These are phyloP conservation scores for Phrynocephalus guinanensis DNA, from an alignment of 2,797 vertebrate genomes.

Conservation along the genomic window DNA sequence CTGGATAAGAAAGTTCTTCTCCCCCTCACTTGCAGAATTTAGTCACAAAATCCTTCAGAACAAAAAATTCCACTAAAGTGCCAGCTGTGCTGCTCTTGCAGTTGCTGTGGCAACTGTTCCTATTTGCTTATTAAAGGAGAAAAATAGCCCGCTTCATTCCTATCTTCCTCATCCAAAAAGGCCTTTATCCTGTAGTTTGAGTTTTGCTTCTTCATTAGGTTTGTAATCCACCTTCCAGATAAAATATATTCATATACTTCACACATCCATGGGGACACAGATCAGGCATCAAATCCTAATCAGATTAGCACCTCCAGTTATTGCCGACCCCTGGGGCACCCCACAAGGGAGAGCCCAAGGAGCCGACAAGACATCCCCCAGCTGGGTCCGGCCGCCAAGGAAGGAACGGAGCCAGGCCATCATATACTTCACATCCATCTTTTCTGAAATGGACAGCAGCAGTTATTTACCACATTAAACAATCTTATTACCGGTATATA, in stretches of 20 bases:
- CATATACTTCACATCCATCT: neutral
- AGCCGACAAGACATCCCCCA: too few species aligned
- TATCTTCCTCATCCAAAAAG: neutral
- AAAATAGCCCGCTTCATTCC: neutral
- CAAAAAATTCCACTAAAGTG: neutral
- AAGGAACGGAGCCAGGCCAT: too few species aligned
- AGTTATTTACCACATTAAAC: neutral
- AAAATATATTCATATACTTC: neutral
- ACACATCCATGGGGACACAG: too few species aligned
- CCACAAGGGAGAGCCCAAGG: too few species aligned
- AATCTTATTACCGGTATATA: neutral
- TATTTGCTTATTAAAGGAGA: neutral
- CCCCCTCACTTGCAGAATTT: neutral
- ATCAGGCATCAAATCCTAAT: too few species aligned
- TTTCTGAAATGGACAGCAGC: neutral
- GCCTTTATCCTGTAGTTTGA: neutral
- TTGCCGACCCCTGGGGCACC: too few species aligned
- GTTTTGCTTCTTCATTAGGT: neutral
- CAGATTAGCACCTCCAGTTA: too few species aligned
- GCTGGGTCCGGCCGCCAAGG: too few species aligned
- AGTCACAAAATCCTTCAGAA: slow-evolving; percentile 1
- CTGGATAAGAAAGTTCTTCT: slow-evolving; percentile 16
- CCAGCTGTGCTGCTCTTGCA: neutral
- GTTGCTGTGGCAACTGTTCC: neutral
- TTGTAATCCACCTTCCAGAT: neutral